These are phyloP conservation scores for Nematopogon swammerdamellus DNA, from an alignment of 2,888 invertebrate species.

Conservation along the genomic window DNA sequence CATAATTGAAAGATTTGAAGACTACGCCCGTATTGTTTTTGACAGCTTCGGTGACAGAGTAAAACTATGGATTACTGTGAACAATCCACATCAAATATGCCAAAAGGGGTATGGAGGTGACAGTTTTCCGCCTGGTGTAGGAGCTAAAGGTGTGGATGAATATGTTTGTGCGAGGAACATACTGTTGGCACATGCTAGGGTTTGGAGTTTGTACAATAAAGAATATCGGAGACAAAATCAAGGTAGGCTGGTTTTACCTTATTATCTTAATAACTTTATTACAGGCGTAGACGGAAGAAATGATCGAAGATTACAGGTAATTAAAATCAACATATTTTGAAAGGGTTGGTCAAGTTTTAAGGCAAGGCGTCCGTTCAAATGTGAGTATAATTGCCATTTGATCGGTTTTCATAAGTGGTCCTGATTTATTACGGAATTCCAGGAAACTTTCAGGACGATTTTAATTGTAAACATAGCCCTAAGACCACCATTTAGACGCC, in stretches of 20 bases:
- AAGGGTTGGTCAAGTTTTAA: too few relatives aligned
- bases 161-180: constrained; percentile 64
- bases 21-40: constrained; percentile 25
- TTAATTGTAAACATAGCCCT: too few relatives aligned
- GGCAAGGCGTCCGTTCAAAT: too few relatives aligned
- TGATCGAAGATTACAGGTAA: too few relatives aligned
- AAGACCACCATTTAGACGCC: too few relatives aligned
- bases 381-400: too few relatives aligned
- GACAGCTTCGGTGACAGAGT: constrained; percentile 24
- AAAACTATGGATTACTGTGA: constrained; percentile 64
- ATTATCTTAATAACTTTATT: too few relatives aligned
- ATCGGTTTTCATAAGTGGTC: too few relatives aligned
- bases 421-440: too few relatives aligned
- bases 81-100: constrained; percentile 58
- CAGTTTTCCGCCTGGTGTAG: constrained; percentile 25
- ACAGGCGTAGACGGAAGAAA: too few relatives aligned
- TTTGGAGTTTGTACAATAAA: constrained; percentile 57
- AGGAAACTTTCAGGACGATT: too few relatives aligned
- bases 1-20: constrained; percentile 22
- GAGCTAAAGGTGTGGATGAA: constrained; percentile 36
- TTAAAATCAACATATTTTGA: too few relatives aligned
- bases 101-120: constrained; percentile 33
- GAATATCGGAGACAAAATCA: constrained; percentile 46
- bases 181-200: constrained; percentile 65
- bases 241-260: constrained; percentile 26